Percentiles rank a stretch among this genome's conserved stretches.
These are phyloP conservation scores for Plusia festucae DNA, from an alignment of 2,888 invertebrate genomes.

Conservation along the genomic window DNA sequence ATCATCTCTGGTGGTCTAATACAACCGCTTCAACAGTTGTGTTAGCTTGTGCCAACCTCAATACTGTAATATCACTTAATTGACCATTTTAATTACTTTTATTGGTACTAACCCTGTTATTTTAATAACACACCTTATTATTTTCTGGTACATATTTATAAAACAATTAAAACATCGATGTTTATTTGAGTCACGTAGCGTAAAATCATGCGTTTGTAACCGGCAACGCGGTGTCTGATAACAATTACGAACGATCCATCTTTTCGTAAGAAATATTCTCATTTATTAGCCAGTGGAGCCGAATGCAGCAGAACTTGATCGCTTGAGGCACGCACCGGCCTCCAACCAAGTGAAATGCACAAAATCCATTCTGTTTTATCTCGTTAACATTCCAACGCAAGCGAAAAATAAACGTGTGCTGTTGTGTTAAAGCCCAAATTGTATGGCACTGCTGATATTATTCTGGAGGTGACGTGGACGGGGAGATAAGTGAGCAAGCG, in stretches of 20 bases:
- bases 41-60: conserved; percentile 8
- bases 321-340: conserved; percentile 68
- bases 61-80: conserved; percentile 28
- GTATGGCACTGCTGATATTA: conserved; percentile 59
- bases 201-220: conserved; percentile 42
- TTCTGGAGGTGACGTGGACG: conserved; percentile 75
- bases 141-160: conserved; percentile 26
- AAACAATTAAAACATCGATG: conserved; percentile 38
- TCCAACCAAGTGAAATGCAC: conserved; percentile 84
- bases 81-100: conserved; percentile 37
- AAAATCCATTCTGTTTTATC: conserved; percentile 87
- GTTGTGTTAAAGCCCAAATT: conserved; percentile 60
- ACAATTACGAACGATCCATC: conserved; percentile 54
- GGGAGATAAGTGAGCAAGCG: conserved; percentile 65
- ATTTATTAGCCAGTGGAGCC: conserved; percentile 57
- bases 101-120: conserved; percentile 33
- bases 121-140: conserved; percentile 30
- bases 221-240: conserved; percentile 42
- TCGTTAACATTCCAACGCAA: conserved; percentile 66
- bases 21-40: conserved; percentile 13
- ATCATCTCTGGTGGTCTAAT: conserved; percentile 48
- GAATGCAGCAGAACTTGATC: conserved; percentile 63
- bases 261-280: conserved; percentile 57
- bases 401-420: conserved; percentile 59
- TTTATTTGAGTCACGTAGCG: conserved; percentile 46